Evolutionary conservation across 2,113 vertebrate species (phyloP).

Genomic region (Onychostoma macrolepis): DNA sequence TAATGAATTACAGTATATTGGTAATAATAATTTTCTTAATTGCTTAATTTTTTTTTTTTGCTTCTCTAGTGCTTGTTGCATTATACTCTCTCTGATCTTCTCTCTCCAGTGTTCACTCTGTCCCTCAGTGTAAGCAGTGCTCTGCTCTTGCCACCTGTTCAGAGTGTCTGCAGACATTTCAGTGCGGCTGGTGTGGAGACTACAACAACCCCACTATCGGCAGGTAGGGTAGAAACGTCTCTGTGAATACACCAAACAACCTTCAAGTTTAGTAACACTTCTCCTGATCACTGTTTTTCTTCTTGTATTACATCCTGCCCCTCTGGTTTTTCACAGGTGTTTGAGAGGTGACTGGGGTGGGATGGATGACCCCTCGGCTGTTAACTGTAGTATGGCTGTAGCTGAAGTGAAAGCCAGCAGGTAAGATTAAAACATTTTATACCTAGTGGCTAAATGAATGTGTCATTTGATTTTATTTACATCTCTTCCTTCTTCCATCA

Average conservation of each 20-base stretch:
- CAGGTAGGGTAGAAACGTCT: slow-evolving; percentile 72
- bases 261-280: background rate
- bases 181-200: slow-evolving; percentile 94
- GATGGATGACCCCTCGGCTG: slow-evolving; percentile 73
- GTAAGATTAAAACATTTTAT: slow-evolving; percentile 58
- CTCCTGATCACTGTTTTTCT: background rate
- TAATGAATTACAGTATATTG: background rate
- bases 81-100: background rate
- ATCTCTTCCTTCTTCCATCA: slow-evolving; percentile 41
- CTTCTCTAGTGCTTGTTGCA: background rate
- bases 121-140: slow-evolving; percentile 87
- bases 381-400: slow-evolving; percentile 85
- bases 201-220: slow-evolving; percentile 91
- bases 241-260: background rate
- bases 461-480: background rate
- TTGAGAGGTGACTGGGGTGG: slow-evolving; percentile 88
- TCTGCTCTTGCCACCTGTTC: slow-evolving; percentile 80
- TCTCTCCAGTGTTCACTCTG: slow-evolving; percentile 83
- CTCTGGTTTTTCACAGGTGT: slow-evolving; percentile 74
- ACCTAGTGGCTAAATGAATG: background rate
- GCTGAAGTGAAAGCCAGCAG: slow-evolving; percentile 78
- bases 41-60: too few species aligned
- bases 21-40: background rate
- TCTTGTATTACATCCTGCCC: background rate
- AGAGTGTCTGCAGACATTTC: slow-evolving; percentile 86